phyloP scores from a whole-genome alignment of 2,888 invertebrate genomes.

The Thera obeliscata region DNA sequence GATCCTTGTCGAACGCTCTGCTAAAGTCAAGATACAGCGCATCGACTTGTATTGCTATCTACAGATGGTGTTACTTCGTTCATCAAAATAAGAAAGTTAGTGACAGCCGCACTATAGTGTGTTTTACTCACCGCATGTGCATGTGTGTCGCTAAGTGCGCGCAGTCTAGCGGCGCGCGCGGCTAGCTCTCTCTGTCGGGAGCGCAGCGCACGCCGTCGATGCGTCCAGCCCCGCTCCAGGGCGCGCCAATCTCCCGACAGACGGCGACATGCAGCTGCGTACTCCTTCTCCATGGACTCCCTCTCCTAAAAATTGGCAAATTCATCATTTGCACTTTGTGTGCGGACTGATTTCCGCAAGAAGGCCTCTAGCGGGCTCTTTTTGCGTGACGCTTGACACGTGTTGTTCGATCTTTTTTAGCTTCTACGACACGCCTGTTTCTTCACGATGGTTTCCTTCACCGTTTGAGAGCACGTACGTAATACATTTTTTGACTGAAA shows the following conservation, averaged over 20 bases:
- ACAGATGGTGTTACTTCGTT: too few species aligned
- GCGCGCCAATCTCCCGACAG: constrained; percentile 83
- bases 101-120: background rate
- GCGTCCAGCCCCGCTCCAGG: constrained; percentile 85
- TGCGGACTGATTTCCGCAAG: too few species aligned
- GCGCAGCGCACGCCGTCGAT: constrained; percentile 84
- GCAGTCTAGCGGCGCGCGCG: constrained; percentile 69
- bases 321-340: too few species aligned
- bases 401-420: too few species aligned
- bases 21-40: background rate
- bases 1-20: background rate
- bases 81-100: too few species aligned
- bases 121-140: constrained; percentile 73
- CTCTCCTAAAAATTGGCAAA: constrained; percentile 68
- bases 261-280: constrained; percentile 86
- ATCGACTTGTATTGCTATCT: background rate
- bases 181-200: constrained; percentile 84
- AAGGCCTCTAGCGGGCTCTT: too few species aligned
- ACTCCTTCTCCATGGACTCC: constrained; percentile 86
- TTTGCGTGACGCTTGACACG: too few species aligned
- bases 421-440: too few species aligned
- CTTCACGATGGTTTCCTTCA: too few species aligned
- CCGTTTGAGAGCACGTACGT: too few species aligned
- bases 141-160: constrained; percentile 77
- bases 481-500: too few species aligned